Evolutionary conservation across 2,888 invertebrate genomes (phyloP), one percentile per base, ranked within the genome.

Genomic region (Chloroclysta siterata): DNA sequence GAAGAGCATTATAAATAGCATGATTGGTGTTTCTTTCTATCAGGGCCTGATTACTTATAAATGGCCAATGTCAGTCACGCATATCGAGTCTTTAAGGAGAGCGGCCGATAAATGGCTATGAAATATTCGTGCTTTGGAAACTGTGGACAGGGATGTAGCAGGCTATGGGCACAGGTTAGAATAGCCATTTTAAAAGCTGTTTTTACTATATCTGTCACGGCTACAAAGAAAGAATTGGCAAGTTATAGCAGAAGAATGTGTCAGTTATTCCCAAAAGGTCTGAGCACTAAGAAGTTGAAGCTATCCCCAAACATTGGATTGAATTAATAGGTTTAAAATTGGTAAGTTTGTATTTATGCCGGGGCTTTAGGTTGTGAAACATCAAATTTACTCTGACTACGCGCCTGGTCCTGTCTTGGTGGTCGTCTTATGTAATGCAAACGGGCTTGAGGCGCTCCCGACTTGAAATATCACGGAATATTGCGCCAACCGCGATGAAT

Each of bases 391-490:
- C 17, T 14, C 55, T 59, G 42, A 56, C 41, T 64, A 44, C 64
- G 22, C 5, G 1, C 51, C 60, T 56, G 55, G 29, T 75, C 67
- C 81, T 79, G 84, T 79, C 89, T 77, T 83, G 88, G 90, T 88
- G 88, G 89, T 83, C 87, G 83, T 78, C 79, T 86, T 86, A 88
- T 85, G 84, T 78, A 88, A 87, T 84, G 82, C 83, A 83, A 83
- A 76, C 78, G 70, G 72, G 88, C 87, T 82, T 77, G 78, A 67
- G 87, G 88, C 88, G 82, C 85, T 85, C 85, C 84, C 82, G 87
- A 85, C 86, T 85, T 84, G 81, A 84, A 85, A 87, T 88, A 88
- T 87, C 87, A 83, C 82, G 80, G 86, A 84, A 83, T 83, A 79
- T 84, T 72, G 78, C 79, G 69, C 79, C 80, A 81, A 75, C 77